Base-by-base conservation (phyloP, 1,140 invertebrate species). In the Papilio polyxenes region DNA sequence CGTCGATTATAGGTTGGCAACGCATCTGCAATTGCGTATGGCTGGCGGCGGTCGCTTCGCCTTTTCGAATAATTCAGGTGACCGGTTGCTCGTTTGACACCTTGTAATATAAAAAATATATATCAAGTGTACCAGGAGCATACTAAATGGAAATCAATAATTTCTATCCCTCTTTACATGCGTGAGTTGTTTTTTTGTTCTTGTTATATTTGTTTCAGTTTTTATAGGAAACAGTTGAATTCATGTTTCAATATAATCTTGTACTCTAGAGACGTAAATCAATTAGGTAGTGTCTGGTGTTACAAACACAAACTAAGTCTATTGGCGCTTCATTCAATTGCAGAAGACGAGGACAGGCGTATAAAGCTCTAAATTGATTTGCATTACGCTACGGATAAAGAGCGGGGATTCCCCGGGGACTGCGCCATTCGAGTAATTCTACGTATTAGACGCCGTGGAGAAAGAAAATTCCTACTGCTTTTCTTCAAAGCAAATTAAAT, bases 321-420 rank as follows among this genome's bases (percentile, higher is more conserved):
- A 40, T 37, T 72, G 31, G 0, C 65, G 65, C 23, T 37, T 72
- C 65, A 72, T 72, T 72, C 65, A 20, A 72, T 72, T 72, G 65
- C 31, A 72, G 23, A 15, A 72, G 65, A 72, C 65, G 23, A 40
- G 65, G 65, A 72, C 65, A 72, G 65, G 13, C 65, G 65, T 72
- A 72, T 17, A 72, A 72, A 72, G 65, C 23, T 72, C 65, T 72
- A 72, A 72, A 72, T 72, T 72, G 65, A 72, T 72, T 72, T 72
- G 65, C 65, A 72, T 72, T 37, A 72, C 53, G 53, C 62, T 72
- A 72, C 23, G 65, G 31, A 72, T 72, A 72, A 72, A 72, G 65
- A 72, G 65, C 65, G 1, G 65, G 31, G 65, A 37, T 40, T 72
- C 65, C 65, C 65, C 31, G 65, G 31, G 65, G 65, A 72, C 65